Conservation (phyloP, 2,797 vertebrate genomes). For the Xiphorhynchus erythropygius region DNA sequence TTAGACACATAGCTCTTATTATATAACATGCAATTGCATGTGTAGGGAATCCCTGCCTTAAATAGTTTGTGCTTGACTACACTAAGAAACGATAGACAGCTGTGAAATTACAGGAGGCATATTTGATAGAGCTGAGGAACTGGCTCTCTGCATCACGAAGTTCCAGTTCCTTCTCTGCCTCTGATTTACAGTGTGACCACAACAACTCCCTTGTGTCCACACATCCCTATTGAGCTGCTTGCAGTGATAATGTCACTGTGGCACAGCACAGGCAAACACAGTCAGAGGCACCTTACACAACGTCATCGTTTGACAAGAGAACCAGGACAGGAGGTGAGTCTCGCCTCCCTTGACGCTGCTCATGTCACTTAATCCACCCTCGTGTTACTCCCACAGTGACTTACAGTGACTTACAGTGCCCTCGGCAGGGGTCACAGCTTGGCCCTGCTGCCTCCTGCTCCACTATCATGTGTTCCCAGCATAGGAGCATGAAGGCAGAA, state of each 20-base stretch:
- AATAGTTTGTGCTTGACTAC: slow-evolving; percentile 34
- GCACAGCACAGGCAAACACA: neutral
- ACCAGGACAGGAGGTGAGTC: neutral
- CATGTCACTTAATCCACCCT: fast-evolving
- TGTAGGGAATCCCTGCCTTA: slow-evolving; percentile 11
- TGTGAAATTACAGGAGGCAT: neutral
- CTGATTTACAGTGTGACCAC: fast-evolving
- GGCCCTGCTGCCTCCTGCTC: neutral
- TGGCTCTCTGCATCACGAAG: neutral
- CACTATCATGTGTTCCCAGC: fast-evolving
- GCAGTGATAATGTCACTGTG: neutral
- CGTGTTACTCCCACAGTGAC: neutral
- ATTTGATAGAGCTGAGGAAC: neutral
- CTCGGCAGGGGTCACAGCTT: neutral
- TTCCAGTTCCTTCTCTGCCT: neutral
- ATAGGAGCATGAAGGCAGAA: neutral
- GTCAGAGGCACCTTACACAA: neutral
- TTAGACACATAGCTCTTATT: neutral
- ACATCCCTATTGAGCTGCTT: neutral
- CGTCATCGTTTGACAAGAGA: neutral
- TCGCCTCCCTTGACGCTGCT: fast-evolving
- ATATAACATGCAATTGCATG: neutral
- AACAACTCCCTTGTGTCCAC: neutral
- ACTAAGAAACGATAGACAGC: neutral
- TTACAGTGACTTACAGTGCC: fast-evolving